These are phyloP conservation scores for Caenorhabditis sp. DNA, from an alignment of 2,888 invertebrate genomes.

Conservation along the genomic window DNA sequence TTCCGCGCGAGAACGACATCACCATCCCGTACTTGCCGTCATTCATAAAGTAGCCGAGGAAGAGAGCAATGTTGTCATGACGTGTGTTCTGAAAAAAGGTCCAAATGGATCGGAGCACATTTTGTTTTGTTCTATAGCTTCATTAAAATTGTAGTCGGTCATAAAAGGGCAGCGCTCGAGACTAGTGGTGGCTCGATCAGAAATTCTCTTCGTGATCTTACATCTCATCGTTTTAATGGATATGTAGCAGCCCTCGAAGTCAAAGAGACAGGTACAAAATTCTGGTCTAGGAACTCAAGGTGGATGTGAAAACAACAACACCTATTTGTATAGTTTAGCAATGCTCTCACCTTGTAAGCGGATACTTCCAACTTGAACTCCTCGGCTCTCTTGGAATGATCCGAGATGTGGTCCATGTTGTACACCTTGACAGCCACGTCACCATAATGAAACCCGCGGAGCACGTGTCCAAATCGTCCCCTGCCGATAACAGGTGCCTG, in stretches of 20 bases:
- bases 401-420: constrained; percentile 90
- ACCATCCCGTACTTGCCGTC: constrained; percentile 97
- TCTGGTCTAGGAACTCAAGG: not conserved
- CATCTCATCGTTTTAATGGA: not conserved
- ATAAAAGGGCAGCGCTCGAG: too few relatives aligned
- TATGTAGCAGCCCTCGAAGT: not conserved
- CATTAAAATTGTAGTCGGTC: too few relatives aligned
- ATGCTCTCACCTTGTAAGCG: constrained; percentile 89
- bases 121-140: too few relatives aligned
- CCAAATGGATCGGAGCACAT: not conserved
- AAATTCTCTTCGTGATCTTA: constrained; percentile 30
- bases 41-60: constrained; percentile 98
- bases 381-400: constrained; percentile 90
- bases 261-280: not conserved
- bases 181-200: too few relatives aligned
- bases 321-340: not conserved
- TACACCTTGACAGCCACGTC: constrained; percentile 97
- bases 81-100: constrained; percentile 93
- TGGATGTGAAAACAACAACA: too few relatives aligned
- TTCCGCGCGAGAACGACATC: constrained; percentile 92
- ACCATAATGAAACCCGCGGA: constrained; percentile 83
- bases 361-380: constrained; percentile 95
- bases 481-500: constrained; percentile 76
- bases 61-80: constrained; percentile 97
- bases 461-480: constrained; percentile 82